These are phyloP conservation scores for Leucophenga montana DNA, from an alignment of 2,888 invertebrate species.

Conservation along the genomic window DNA sequence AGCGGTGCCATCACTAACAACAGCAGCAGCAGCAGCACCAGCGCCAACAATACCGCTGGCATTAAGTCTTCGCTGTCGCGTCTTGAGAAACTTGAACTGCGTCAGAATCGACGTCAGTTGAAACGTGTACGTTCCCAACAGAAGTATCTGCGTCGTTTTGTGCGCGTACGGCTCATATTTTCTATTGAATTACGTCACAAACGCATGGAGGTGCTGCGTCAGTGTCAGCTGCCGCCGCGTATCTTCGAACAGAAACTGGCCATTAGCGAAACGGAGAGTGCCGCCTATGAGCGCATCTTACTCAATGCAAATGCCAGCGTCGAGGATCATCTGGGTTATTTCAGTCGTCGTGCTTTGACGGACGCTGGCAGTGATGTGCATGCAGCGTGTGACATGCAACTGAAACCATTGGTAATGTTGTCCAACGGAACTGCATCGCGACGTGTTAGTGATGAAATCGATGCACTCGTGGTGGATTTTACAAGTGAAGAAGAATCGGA, in stretches of 20 bases:
- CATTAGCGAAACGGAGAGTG: slow-evolving; percentile 58
- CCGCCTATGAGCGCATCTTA: slow-evolving; percentile 65
- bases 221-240: slow-evolving; percentile 61
- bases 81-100: slow-evolving; percentile 67
- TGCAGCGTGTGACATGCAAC: slow-evolving; percentile 9
- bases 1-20: slow-evolving; percentile 27
- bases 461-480: slow-evolving; percentile 54
- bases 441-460: background rate
- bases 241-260: slow-evolving; percentile 65
- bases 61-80: slow-evolving; percentile 50
- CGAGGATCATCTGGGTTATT: slow-evolving; percentile 70
- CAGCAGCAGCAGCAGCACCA: slow-evolving; percentile 18
- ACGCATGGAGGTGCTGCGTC: slow-evolving; percentile 69
- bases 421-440: slow-evolving; percentile 34
- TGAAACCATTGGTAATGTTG: slow-evolving; percentile 15
- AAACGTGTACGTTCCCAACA: slow-evolving; percentile 67
- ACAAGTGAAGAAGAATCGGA: slow-evolving; percentile 54
- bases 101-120: slow-evolving; percentile 68
- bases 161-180: slow-evolving; percentile 80
- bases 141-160: slow-evolving; percentile 73
- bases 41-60: slow-evolving; percentile 7
- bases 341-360: slow-evolving; percentile 47
- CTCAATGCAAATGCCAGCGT: slow-evolving; percentile 60
- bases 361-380: background rate
- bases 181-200: slow-evolving; percentile 77